These are phyloP conservation scores for Acrocephalus kingi DNA, from an alignment of 2,113 vertebrate species.

Conservation along the genomic window DNA sequence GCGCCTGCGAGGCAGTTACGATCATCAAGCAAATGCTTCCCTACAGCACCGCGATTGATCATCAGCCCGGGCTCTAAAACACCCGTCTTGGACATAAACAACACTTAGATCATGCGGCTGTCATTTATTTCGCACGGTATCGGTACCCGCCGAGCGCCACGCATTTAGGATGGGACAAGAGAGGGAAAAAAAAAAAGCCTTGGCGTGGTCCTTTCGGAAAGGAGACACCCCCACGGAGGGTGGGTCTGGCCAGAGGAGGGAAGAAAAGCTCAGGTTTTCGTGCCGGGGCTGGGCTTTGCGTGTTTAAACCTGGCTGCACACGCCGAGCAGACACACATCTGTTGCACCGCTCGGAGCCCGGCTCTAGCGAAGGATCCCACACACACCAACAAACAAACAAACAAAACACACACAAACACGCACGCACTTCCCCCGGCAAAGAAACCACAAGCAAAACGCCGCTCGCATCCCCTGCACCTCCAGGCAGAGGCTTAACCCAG, in stretches of 20 bases:
- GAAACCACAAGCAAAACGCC: neutral
- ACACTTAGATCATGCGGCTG: neutral
- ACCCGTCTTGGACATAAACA: neutral
- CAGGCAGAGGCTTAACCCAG: neutral
- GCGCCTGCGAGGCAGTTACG: neutral
- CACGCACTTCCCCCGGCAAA: neutral
- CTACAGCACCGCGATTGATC: neutral
- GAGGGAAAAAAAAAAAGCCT: neutral
- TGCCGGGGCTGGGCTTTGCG: neutral
- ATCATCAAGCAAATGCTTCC: neutral
- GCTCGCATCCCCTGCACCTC: neutral
- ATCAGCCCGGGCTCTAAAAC: neutral
- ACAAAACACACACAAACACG: neutral
- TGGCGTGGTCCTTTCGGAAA: neutral
- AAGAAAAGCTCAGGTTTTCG: neutral
- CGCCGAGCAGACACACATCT: conserved; percentile 41
- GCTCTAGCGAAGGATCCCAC: neutral
- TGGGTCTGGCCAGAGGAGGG: neutral
- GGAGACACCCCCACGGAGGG: neutral
- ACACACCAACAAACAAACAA: neutral
- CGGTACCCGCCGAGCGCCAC: neutral
- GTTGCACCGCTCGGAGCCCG: conserved; percentile 43
- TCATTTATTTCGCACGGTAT: neutral
- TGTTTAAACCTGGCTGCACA: neutral
- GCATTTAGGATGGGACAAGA: neutral